A percentile compares a stretch with the other conserved stretches of the same genome.
Conservation (phyloP, 2,113 vertebrate genomes). For the Dromaius novaehollandiae region DNA sequence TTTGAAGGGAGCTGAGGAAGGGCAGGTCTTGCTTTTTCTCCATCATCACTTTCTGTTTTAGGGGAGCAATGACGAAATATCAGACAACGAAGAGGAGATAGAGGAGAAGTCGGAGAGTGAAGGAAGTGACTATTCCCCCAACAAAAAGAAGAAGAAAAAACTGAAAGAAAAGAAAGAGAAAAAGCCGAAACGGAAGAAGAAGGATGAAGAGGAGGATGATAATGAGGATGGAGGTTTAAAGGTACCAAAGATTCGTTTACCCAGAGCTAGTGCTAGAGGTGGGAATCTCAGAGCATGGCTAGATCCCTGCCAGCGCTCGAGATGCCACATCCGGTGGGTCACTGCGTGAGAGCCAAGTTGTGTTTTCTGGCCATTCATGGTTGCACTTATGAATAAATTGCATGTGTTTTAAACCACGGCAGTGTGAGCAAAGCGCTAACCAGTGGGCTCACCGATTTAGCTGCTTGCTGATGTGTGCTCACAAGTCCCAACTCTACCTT, state of each 20-base stretch:
- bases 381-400: not conserved
- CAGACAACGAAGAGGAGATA: constrained; percentile 85
- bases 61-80: constrained; percentile 87
- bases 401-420: fast-evolving
- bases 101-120: constrained; percentile 90
- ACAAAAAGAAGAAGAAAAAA: constrained; percentile 97
- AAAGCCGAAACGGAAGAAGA: constrained; percentile 88
- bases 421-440: fast-evolving
- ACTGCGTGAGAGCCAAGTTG: fast-evolving
- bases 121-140: constrained; percentile 88
- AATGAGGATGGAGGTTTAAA: constrained; percentile 86
- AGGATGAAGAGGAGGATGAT: constrained; percentile 90
- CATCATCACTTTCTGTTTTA: not conserved
- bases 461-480: fast-evolving
- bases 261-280: not conserved
- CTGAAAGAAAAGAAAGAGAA: constrained; percentile 95
- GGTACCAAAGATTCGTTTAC: constrained; percentile 57
- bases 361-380: not conserved
- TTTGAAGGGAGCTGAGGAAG: not conserved
- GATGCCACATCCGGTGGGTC: not conserved
- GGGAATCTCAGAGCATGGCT: not conserved
- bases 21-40: not conserved
- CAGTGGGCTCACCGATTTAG: fast-evolving
- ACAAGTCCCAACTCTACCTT: not conserved
- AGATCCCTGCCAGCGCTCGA: not conserved